A percentile compares a stretch with the other conserved stretches of the same genome.
These are phyloP conservation scores for Rhinella marina DNA, from an alignment of 2,797 vertebrate species.

Conservation along the genomic window DNA sequence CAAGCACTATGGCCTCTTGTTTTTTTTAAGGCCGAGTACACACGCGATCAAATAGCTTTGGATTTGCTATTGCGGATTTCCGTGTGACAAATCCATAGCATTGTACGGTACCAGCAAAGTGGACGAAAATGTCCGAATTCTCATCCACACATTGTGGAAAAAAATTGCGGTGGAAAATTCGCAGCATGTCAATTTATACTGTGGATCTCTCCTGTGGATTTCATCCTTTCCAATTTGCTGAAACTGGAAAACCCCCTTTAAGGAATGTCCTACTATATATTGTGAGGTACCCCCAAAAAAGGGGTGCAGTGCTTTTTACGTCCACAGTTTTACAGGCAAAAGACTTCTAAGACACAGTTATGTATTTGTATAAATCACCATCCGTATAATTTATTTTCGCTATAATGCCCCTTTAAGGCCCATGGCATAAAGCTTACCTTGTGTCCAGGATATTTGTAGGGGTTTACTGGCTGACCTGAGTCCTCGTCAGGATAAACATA, in stretches of 20 bases:
- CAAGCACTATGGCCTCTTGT: too few relatives aligned
- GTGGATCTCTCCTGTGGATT: too few relatives aligned
- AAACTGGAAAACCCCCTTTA: background rate
- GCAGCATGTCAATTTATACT: too few relatives aligned
- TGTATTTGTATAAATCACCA: background rate
- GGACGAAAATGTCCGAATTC: too few relatives aligned
- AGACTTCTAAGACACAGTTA: background rate
- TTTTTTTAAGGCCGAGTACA: too few relatives aligned
- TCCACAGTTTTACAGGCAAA: background rate
- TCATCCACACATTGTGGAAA: too few relatives aligned
- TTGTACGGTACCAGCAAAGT: too few relatives aligned
- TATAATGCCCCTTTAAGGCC: slow-evolving; percentile 18
- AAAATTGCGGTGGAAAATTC: too few relatives aligned
- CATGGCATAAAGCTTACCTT: slow-evolving; percentile 31
- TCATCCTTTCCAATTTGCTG: too few relatives aligned
- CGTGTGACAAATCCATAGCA: too few relatives aligned
- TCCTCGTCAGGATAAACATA: slow-evolving; percentile 38
- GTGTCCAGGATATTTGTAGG: slow-evolving; percentile 15
- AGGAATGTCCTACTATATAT: background rate
- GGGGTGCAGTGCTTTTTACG: background rate
- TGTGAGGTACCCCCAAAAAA: background rate
- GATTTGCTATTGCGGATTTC: too few relatives aligned
- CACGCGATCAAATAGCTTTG: too few relatives aligned
- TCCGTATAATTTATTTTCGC: background rate
- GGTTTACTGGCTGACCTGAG: background rate